Conservation (phyloP, 1,140 invertebrate species). For the Drosophila santomea region DNA sequence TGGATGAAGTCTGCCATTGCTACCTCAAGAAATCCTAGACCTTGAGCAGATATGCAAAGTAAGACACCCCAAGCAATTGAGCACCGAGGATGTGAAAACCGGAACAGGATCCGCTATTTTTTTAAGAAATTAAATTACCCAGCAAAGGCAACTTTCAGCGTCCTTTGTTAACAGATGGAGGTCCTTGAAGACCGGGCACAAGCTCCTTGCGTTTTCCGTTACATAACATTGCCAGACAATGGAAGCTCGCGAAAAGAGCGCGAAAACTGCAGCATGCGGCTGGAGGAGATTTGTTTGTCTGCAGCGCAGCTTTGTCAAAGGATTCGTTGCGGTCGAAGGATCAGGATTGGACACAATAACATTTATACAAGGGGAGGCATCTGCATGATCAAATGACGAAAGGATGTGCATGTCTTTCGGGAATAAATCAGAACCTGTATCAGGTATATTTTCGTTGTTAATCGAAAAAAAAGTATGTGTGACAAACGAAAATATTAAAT, state of each 20-base stretch:
- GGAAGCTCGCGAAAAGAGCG: constrained; percentile 55
- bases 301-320: constrained; percentile 6
- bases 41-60: constrained; percentile 29
- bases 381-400: neutral
- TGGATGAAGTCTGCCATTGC: constrained; percentile 60
- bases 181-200: constrained; percentile 38
- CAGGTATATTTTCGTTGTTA: too few species aligned
- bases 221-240: constrained; percentile 29
- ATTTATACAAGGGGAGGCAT: neutral
- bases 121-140: constrained; percentile 16
- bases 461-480: too few species aligned
- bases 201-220: constrained; percentile 39
- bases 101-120: constrained; percentile 37
- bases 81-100: constrained; percentile 57
- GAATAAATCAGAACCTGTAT: neutral
- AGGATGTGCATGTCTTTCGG: neutral
- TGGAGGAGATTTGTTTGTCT: constrained; percentile 1
- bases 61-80: constrained; percentile 25
- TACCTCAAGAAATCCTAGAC: constrained; percentile 39
- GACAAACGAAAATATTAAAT: too few species aligned
- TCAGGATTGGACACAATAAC: constrained; percentile 9
- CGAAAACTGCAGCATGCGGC: constrained; percentile 47
- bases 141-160: constrained; percentile 23
- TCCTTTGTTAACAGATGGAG: constrained; percentile 27
- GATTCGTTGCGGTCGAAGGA: constrained; percentile 13